These are phyloP conservation scores for Dysidea cf. avara DNA, from an alignment of 37 sponge, comb jelly and placozoan genomes.

Conservation along the genomic window DNA sequence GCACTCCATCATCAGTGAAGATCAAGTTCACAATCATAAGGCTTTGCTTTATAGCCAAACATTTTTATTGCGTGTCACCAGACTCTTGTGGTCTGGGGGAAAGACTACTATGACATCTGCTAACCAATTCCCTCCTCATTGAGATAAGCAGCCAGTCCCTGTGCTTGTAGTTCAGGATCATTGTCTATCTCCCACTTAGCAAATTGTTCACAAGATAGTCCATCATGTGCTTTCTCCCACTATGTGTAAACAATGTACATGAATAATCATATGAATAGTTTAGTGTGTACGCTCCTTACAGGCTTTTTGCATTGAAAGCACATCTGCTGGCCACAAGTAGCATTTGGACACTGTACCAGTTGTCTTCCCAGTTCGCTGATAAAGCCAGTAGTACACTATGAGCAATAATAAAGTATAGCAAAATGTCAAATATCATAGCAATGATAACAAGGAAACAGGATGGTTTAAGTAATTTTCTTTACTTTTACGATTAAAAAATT, in stretches of 20 bases:
- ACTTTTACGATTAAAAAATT: too few species aligned
- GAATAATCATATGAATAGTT: too few species aligned
- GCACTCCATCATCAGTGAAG: too few species aligned
- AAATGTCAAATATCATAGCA: too few species aligned
- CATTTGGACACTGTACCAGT: slow-evolving; percentile 51
- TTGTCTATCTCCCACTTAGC: slow-evolving; percentile 80
- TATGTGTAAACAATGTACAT: not conserved
- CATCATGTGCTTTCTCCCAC: slow-evolving; percentile 85
- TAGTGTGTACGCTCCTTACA: slow-evolving; percentile 26
- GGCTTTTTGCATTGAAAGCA: slow-evolving; percentile 86
- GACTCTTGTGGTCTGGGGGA: too few species aligned
- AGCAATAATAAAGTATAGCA: too few species aligned
- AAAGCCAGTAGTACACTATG: slow-evolving; percentile 64
- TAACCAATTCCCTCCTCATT: slow-evolving; percentile 84
- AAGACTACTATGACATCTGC: slow-evolving; percentile 10
- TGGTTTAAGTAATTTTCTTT: too few species aligned
- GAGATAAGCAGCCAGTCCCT: slow-evolving; percentile 84
- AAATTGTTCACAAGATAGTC: slow-evolving; percentile 70
- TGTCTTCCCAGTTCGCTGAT: slow-evolving; percentile 46
- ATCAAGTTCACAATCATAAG: too few species aligned
- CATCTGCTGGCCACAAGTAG: slow-evolving; percentile 42
- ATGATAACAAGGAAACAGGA: too few species aligned
- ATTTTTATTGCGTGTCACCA: too few species aligned
- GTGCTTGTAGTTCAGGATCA: slow-evolving; percentile 76
- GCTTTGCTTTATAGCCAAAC: too few species aligned